phyloP scores from a whole-genome alignment of 2,113 vertebrate genomes.

The Struthidea cinerea region DNA sequence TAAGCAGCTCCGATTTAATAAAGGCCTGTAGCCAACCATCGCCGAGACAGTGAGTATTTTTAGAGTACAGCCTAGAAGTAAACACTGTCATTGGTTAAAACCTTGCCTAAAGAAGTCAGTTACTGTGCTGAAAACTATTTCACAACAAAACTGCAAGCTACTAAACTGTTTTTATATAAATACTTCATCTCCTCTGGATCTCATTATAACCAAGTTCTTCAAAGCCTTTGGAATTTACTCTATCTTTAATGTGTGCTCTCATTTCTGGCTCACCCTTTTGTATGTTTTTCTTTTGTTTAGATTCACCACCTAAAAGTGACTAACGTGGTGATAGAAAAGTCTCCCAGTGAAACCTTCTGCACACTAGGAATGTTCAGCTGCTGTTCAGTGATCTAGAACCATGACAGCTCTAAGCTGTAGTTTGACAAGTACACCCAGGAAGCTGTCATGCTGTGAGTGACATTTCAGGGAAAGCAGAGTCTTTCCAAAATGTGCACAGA shows the following conservation, averaged over 20 bases:
- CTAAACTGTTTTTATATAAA: constrained; percentile 84
- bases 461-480: constrained; percentile 76
- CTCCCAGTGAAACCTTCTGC: constrained; percentile 69
- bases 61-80: constrained; percentile 79
- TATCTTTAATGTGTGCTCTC: constrained; percentile 67
- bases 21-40: constrained; percentile 69
- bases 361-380: constrained; percentile 85
- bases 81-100: constrained; percentile 86
- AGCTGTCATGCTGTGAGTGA: constrained; percentile 77
- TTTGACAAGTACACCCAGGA: constrained; percentile 75
- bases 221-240: constrained; percentile 79
- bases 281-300: constrained; percentile 49
- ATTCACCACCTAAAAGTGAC: constrained; percentile 64
- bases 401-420: constrained; percentile 70
- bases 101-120: constrained; percentile 78
- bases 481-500: constrained; percentile 77
- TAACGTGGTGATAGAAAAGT: constrained; percentile 54
- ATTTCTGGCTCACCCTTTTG: constrained; percentile 66
- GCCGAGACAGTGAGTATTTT: constrained; percentile 72
- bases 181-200: constrained; percentile 82
- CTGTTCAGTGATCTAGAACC: constrained; percentile 75
- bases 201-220: constrained; percentile 74
- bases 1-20: constrained; percentile 84
- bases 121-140: constrained; percentile 79
- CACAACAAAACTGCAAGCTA: constrained; percentile 82